Evolutionary conservation across 2,888 invertebrate species (phyloP), one percentile per base, ranked within the genome.

Genomic region (Lamellibrachia satsuma): DNA sequence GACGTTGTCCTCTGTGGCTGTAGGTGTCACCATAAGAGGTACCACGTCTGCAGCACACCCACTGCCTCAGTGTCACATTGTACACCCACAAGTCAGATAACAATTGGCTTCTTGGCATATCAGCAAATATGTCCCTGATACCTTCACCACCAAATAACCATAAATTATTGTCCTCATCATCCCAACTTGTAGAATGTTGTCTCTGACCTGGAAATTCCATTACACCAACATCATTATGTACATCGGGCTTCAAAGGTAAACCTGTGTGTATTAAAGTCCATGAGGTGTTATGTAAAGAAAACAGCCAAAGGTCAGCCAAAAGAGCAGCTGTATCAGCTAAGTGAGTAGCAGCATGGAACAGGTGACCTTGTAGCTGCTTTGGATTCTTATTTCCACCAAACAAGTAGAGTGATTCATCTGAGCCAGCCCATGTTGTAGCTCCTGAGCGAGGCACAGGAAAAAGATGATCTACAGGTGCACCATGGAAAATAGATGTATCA

Each of bases 21-120:
- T 75, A 75, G 22, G n/a, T n/a, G 22, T 75, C 75, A 75, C 22
- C 15, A 75, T 15, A 15, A 75, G 75, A 75, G 22, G 22, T 75
- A 6, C 75, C 75, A 75, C 22, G 75, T 22, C 22, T 75, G 22
- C 75, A 15, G 22, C 75, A 75, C 22, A 75, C 75, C 75, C 75
- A 75, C 75, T 75, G 75, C 75, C 22, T 75, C 75, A 75, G 75
- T 22, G 4, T 75, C 75, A 75, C 75, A 75, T 75, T n/a, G 22
- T 75, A 75, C 75, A 75, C 3, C 75, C 75, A 75, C 75, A 75
- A 75, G 75, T 75, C 75, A 75, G 75, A 75, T n/a, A 75, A 75
- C 75, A 75, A 22, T 6, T 75, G 22, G n/a, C 75, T 75, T 75
- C 22, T 22, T 75, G 75, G 15, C 75, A 6, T 75, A n/a, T 75